These are phyloP conservation scores for Pherbina coryleti DNA, from an alignment of 2,888 invertebrate species.

Conservation along the genomic window DNA sequence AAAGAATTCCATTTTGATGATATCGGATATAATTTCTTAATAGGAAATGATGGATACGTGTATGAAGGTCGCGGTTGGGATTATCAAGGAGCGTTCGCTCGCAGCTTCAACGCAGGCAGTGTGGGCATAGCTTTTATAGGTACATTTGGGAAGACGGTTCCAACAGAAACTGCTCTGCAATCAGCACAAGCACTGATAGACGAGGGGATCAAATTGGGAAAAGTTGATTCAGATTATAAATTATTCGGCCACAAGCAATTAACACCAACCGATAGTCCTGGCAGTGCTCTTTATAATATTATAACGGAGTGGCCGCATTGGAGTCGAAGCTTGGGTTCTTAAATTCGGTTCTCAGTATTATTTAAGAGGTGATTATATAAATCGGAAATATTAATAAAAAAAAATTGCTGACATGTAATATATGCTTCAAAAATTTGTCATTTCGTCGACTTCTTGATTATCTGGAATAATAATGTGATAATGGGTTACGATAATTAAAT, in stretches of 20 bases:
- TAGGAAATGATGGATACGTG: conserved; percentile 81
- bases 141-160: conserved; percentile 73
- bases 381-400: too few relatives aligned
- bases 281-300: conserved; percentile 74
- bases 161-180: conserved; percentile 72
- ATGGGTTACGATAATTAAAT: too few relatives aligned
- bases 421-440: too few relatives aligned
- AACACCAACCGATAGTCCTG: conserved; percentile 77
- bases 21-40: conserved; percentile 82
- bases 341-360: conserved; percentile 2
- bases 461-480: too few relatives aligned
- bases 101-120: conserved; percentile 75
- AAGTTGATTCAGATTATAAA: conserved; percentile 75
- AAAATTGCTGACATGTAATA: too few relatives aligned
- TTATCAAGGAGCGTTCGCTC: conserved; percentile 77
- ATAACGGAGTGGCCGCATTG: conserved; percentile 79
- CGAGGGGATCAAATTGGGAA: conserved; percentile 73
- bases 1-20: conserved; percentile 74
- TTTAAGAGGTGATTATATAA: background rate
- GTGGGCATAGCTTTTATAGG: conserved; percentile 81
- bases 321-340: conserved; percentile 41
- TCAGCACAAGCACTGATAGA: conserved; percentile 75
- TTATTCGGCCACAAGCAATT: conserved; percentile 79
- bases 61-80: conserved; percentile 82
- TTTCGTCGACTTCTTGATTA: too few relatives aligned